A percentile compares a stretch with the other conserved stretches of the same genome.
Conservation (phyloP, 2,888 invertebrate species). For the Morpho achilles region DNA sequence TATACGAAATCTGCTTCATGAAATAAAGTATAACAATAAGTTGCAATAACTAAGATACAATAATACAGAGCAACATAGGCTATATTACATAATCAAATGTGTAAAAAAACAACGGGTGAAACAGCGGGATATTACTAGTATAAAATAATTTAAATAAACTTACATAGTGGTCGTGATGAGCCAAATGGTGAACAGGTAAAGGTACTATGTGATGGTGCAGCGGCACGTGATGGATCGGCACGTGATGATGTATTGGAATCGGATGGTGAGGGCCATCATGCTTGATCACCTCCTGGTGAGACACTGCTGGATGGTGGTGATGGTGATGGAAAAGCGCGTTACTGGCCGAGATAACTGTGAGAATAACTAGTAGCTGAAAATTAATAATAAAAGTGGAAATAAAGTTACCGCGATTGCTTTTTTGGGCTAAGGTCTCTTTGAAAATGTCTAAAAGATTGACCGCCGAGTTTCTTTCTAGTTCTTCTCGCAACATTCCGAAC, state of each 20-base stretch:
- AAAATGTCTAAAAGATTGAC: no score
- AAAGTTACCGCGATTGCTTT: no score
- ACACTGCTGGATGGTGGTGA: constrained; percentile 56
- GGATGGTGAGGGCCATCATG: constrained; percentile 57
- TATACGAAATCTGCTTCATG: no score
- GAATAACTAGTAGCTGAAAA: constrained; percentile 49
- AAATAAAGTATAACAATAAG: no score
- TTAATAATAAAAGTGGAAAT: background rate
- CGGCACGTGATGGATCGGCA: constrained; percentile 37
- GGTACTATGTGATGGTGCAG: constrained; percentile 44
- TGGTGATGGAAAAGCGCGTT: constrained; percentile 64
- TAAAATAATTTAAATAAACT: constrained; percentile 30
- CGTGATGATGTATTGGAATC: constrained; percentile 37
- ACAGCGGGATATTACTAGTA: no score
- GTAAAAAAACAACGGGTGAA: no score
- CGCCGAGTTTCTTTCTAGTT: no score
- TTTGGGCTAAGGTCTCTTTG: no score
- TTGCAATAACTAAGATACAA: no score
- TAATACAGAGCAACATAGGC: no score
- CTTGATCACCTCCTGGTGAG: constrained; percentile 64
- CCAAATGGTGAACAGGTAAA: constrained; percentile 40
- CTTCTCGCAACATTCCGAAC: no score
- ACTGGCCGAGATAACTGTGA: constrained; percentile 51
- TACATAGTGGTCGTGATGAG: constrained; percentile 64
- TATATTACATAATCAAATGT: no score